A percentile compares a stretch with the other conserved stretches of the same genome.
Evolutionary conservation across 1,140 invertebrate species (phyloP).

Genomic region (Arctopsyche grandis): DNA sequence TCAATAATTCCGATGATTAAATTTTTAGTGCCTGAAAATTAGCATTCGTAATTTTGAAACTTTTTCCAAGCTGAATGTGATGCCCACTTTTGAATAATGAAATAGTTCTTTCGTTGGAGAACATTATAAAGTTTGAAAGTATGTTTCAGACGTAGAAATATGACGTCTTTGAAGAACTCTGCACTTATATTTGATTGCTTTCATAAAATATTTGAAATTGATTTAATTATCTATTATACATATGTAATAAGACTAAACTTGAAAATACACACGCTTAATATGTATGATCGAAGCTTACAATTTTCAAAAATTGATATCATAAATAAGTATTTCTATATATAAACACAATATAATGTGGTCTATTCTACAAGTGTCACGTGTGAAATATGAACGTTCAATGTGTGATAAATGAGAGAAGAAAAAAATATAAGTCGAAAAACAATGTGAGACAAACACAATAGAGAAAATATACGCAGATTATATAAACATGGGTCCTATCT

Average conservation of each 20-base stretch:
- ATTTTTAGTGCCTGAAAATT: neutral
- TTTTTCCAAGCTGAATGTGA: neutral
- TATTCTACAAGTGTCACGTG: neutral
- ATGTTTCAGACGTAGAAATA: conserved; percentile 10
- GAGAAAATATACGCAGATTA: conserved; percentile 38
- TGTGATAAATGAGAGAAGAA: neutral
- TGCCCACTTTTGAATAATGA: neutral
- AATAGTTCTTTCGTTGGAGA: neutral
- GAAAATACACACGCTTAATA: too few relatives aligned
- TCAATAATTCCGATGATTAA: neutral
- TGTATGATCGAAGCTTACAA: too few relatives aligned
- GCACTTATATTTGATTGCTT: too few relatives aligned
- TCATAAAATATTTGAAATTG: too few relatives aligned
- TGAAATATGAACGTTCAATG: neutral
- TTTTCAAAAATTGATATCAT: too few relatives aligned
- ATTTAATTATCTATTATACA: too few relatives aligned
- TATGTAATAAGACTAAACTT: too few relatives aligned
- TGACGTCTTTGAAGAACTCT: too few relatives aligned
- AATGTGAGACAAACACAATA: conserved; percentile 20
- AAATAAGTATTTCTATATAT: too few relatives aligned
- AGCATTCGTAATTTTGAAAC: too few relatives aligned
- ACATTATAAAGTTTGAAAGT: neutral
- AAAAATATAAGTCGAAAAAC: conserved; percentile 12
- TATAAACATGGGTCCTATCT: conserved; percentile 42
- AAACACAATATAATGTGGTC: neutral